Evolutionary conservation across 2,888 invertebrate species (phyloP), one percentile per base, ranked within the genome.

Genomic region (Epinotia demarniana): DNA sequence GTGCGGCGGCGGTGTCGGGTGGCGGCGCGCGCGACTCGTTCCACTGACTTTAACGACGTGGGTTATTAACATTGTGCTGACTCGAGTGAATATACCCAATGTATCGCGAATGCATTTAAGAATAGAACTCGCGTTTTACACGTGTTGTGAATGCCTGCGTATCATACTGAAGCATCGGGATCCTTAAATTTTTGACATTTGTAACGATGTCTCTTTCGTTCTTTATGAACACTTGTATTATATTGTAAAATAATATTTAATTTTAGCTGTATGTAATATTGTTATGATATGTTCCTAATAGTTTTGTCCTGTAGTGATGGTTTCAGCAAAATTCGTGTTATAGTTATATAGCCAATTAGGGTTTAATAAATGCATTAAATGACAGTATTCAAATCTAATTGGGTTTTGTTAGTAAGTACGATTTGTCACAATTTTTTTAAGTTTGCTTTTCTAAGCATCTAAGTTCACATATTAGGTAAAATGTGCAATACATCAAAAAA

Each of bases 251-350:
- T 89, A 87, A 85, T 88, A 89, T 91, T 89, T 90, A 91, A 87
- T 85, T 86, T 89, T 89, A 87, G 85, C 85, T 81, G 91, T 89
- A 91, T 92, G 90, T 92, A 90, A 89, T 66, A 66, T 89, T 90
- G 89, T 92, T 91, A 88, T 83, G 80, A 82, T 92, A 92, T 92
- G 93, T 94, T 94, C 93, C 94, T 94, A 93, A 92, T 91, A 89
- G 89, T 88, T 88, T 90, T 84, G 84, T 89, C 88, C 87, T 80
- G 88, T 91, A 89, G 89, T 86, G 84, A 85, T 86, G 87, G 85
- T 88, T 89, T 88, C 87, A 82, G 84, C 83, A 85, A 84, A 85
- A 85, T 85, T 85, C 83, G 83, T 85, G 84, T 87, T 87, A 84
- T 84, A 81, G 79, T 78, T 81, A 76, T 81, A 76, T 86, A 86